Conservation (phyloP, 2,797 vertebrate genomes). For the Gobionotothen gibberifrons region DNA sequence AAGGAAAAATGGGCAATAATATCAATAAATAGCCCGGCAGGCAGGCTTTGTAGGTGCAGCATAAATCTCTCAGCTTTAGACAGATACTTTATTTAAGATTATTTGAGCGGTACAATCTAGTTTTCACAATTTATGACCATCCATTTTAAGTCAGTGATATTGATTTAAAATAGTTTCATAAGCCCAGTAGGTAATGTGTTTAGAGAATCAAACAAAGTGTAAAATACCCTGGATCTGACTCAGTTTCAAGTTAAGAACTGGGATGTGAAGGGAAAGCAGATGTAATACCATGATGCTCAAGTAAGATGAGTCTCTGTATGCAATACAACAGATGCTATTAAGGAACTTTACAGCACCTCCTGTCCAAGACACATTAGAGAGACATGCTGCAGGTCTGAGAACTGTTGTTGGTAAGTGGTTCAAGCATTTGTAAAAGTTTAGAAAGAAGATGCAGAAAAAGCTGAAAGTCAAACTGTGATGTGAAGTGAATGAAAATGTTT, state of each 20-base stretch:
- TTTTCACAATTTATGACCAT: not conserved
- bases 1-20: not conserved
- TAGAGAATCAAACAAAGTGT: not conserved
- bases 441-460: not conserved
- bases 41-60: not conserved
- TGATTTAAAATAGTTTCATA: not conserved
- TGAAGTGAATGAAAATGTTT: slow-evolving; percentile 12
- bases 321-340: not conserved
- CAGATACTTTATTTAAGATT: not conserved
- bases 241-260: not conserved
- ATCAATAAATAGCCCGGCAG: slow-evolving; percentile 15
- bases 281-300: slow-evolving; percentile 3
- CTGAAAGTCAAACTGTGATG: not conserved
- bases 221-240: not conserved
- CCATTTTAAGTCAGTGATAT: not conserved
- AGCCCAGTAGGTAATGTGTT: not conserved
- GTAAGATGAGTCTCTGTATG: not conserved
- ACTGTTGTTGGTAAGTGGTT: not conserved
- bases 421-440: slow-evolving; percentile 2
- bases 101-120: not conserved
- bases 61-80: not conserved
- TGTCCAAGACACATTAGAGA: not conserved
- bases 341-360: not conserved
- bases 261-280: not conserved
- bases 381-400: not conserved